A percentile compares a stretch with the other conserved stretches of the same genome.
phyloP scores from a whole-genome alignment of 2,797 vertebrate genomes.

The Rhinatrema bivittatum region DNA sequence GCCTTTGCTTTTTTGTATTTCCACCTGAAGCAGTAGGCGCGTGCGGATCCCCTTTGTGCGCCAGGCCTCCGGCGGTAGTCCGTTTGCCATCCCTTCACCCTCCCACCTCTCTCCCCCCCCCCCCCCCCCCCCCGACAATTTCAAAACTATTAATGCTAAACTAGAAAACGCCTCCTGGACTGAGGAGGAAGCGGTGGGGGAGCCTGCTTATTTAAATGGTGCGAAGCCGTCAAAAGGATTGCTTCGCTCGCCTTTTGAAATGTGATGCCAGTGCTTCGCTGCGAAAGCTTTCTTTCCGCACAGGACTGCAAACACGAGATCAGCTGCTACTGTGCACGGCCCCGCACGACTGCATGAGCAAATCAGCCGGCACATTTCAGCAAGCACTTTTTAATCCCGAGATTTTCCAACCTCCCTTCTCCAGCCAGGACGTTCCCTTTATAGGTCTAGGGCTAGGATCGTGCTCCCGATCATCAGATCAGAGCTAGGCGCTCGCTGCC shows the following conservation, averaged over 20 bases:
- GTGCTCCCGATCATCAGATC: conserved; percentile 60
- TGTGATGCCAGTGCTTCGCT: conserved; percentile 78
- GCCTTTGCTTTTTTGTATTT: no score
- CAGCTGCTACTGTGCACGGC: conserved; percentile 66
- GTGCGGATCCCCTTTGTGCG: no score
- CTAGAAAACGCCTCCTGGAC: conserved; percentile 17
- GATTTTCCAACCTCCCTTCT: conserved; percentile 71
- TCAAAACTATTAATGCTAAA: conserved; percentile 4
- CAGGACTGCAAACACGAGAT: conserved; percentile 75
- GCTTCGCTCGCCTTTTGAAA: conserved; percentile 68
- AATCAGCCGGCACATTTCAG: conserved; percentile 71
- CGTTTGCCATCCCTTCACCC: no score
- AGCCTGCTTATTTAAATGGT: conserved; percentile 30
- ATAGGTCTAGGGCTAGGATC: conserved; percentile 54
- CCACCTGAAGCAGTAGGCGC: no score
- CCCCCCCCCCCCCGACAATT: no score
- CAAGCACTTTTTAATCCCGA: conserved; percentile 63
- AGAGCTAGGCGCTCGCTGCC: conserved; percentile 63
- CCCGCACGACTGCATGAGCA: conserved; percentile 69
- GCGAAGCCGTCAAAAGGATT: conserved; percentile 63
- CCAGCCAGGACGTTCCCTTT: conserved; percentile 70
- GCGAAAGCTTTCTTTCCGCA: conserved; percentile 74
- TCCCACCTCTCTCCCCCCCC: no score
- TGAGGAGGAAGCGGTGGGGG: no score
- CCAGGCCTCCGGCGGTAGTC: no score